Percentiles rank a stretch among this genome's conserved stretches.
Evolutionary conservation across 2,113 vertebrate genomes (phyloP).

Genomic region (Aegithalos caudatus): DNA sequence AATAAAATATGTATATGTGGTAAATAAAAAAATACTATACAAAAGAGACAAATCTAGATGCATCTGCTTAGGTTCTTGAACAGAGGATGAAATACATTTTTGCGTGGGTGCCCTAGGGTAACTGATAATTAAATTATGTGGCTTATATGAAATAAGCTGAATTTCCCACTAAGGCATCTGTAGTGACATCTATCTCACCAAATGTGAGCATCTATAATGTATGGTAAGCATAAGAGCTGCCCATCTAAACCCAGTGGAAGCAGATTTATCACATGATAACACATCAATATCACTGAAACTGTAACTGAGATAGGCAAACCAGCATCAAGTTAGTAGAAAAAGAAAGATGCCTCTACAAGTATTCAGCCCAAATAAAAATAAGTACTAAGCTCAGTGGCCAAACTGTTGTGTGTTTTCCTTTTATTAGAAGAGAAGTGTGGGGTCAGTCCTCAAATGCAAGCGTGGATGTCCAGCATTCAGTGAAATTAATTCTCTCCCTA

Average conservation of each 20-base stretch:
- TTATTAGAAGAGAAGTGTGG: background rate
- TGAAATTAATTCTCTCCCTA: background rate
- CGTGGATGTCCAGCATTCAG: background rate
- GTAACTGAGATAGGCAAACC: background rate
- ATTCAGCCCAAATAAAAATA: background rate
- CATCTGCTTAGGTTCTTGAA: background rate
- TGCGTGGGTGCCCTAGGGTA: background rate
- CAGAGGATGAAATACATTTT: background rate
- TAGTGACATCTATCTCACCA: background rate
- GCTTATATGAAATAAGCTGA: background rate
- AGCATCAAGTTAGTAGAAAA: background rate
- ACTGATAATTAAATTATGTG: background rate
- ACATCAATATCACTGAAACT: background rate
- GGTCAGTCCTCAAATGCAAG: background rate
- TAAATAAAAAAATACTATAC: constrained; percentile 21
- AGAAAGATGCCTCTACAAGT: background rate
- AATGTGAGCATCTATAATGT: background rate
- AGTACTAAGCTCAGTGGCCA: background rate
- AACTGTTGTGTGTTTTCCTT: background rate
- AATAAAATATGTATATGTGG: constrained; percentile 12
- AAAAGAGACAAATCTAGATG: background rate
- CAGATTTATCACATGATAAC: background rate
- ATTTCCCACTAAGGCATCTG: background rate
- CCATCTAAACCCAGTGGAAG: background rate
- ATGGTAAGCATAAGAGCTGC: background rate